Evolutionary conservation across 2,797 vertebrate species (phyloP), one percentile per base, ranked within the genome.

Genomic region (Acestrorhynchus altus): DNA sequence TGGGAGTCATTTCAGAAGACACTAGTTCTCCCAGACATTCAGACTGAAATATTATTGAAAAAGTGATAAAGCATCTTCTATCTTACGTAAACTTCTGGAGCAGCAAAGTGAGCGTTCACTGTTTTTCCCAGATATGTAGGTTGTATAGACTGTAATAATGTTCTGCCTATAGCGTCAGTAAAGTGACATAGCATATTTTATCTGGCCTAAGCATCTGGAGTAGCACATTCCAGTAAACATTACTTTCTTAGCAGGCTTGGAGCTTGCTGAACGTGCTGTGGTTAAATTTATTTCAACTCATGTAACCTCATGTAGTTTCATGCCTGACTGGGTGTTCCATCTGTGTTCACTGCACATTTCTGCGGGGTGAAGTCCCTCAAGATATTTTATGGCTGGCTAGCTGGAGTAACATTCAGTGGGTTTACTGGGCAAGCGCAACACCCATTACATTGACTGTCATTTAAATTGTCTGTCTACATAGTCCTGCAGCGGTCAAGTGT

Each of bases 231-330:
- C 31, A 49, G 24, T 16, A 2, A 24, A 5, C 1, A 12, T 64
- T 13, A 11, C 13, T 65, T 47, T 72, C 20, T 72, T 1, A 18
- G 39, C 22, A 61, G 6, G 28, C 24, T 68, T 67, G 1, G 49
- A 49, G 54, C 47, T 54, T 40, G 15, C 42, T 51, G 31, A 61
- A 67, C 44, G 61, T 59, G 1, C 47, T 59, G 13, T 20, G 57
- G 9, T 13, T 20, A 8, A 2, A 18, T 69, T 28, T 13, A 35
- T 75, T 68, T 31, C 9, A 56, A 35, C 49, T 49, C 42, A 28
- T 78, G 67, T 72, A 75, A 75, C 16, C n/a, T 57, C 52, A 18
- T 79, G 31, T 44, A 35, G 59, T 68, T 77, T 74, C 4, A 77
- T 67, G 69, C 73, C 31, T 65, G 59, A 22, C 47, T 67, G 60